Base-by-base conservation (phyloP, 2,888 invertebrate genomes). In the Cremastobaeus sp. region DNA sequence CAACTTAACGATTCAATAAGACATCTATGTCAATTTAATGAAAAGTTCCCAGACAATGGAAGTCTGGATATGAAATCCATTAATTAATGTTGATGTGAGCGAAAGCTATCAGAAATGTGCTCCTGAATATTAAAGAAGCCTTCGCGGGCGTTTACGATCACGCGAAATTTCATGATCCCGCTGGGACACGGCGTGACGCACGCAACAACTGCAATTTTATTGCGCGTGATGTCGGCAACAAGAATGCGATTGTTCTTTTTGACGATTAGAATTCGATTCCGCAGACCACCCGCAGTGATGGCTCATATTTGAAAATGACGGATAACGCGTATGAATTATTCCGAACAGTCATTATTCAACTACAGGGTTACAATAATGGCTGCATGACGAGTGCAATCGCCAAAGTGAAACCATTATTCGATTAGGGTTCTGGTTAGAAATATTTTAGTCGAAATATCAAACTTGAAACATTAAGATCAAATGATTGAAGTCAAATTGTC, bases 251-350 rank as follows among this genome's bases (percentile, higher is more conserved):
- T 65, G 64, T 55, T 65, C 39, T 55, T 55, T 39, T 39, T 8
- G 21, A 39, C 15, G 37, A 65, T 55, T 65, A 65, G 55, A 55
- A 47, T 65, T 65, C 55, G 55, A 55, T 47, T 55, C 35, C 18
- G 17, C 21, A 28, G 64, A 41, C 66, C 66, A 50, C 57, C 66
- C 39, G 32, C 3, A 8, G 65, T 18, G 57, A 41, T 20, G 15
- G 47, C 37, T 25, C 41, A 34, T 48, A 57, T 66, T 66, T 57
- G 37, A 34, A 14, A 30, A 54, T 47, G 52, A 52, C 50, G 62
- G 43, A 64, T 52, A 43, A 52, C 43, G 25, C 5, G 15, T 15
- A 48, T 60, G 28, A 60, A 60, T 60, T 37, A 48, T 60, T 28
- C 47, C 5, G 18, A 14, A 0, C 37, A 28, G 3, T 17, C 30